Base-by-base conservation (phyloP, 2,888 invertebrate species). In the Aelia acuminata region DNA sequence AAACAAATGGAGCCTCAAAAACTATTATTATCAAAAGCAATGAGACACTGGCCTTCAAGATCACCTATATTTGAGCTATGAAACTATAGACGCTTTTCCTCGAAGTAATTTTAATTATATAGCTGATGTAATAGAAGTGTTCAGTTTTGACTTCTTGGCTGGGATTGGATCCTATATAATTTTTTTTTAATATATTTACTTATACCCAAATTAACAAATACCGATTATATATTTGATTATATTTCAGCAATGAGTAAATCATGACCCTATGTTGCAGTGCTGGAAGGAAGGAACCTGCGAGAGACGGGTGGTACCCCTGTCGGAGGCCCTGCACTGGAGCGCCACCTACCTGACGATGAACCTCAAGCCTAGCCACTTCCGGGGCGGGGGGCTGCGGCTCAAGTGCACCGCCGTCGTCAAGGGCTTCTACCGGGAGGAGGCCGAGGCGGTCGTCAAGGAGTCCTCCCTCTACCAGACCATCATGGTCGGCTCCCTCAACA, bases 251-350 rank as follows among this genome's bases (percentile, higher is more conserved):
- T 57, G 1, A 15, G 5, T 57, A 57, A 57, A 26, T 57, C 10
- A 3, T 13, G 26, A 57, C 26, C 15, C 5, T 70, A 20, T 89
- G 75, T 90, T 89, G 8, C 89, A 90, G 90, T 90, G 90, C 88
- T 89, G 89, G 88, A 88, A 89, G 39, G 90, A 89, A 57, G 90
- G 89, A 10, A 84, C 85, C 3, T 90, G 90, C 84, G 90, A 90
- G 57, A 85, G 89, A 63, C 50, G 88, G 15, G 89, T 90, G 15
- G 89, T 90, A 3, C 90, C 89, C 3, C 70, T 90, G 26, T 89
- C 89, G 86, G 89, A 90, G 70, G 84, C 88, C 1, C 88, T 90
- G 26, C 88, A 88, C 63, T 88, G 88, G 88, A 88, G 88, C 80
- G 88, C 89, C 39, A 89, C 88, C 47, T 89, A 84, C 84, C 88